Conservation (phyloP, 2,113 vertebrate genomes). For the Mus spicilegus region DNA sequence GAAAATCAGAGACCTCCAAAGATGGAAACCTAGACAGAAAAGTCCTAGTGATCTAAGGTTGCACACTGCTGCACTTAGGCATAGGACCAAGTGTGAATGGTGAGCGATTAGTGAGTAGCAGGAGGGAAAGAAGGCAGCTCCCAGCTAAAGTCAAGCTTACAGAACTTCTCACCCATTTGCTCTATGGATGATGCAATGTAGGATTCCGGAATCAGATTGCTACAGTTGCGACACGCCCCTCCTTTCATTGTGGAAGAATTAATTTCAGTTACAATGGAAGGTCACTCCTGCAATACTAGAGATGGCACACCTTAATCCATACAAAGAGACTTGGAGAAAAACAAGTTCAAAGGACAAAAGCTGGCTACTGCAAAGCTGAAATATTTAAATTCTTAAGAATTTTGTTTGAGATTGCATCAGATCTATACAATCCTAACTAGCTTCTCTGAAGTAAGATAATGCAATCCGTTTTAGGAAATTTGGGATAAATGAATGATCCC, state of each 20-base stretch:
- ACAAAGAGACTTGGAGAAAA: slow-evolving; percentile 59
- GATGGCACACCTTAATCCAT: slow-evolving; percentile 31
- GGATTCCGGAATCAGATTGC: neutral
- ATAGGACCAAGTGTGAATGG: neutral
- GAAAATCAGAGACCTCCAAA: slow-evolving; percentile 8
- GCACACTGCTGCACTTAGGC: neutral
- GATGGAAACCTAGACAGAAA: slow-evolving; percentile 25
- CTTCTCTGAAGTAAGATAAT: neutral
- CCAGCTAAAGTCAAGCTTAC: neutral
- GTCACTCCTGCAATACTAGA: slow-evolving; percentile 59
- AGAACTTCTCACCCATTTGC: neutral
- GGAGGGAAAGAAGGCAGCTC: neutral
- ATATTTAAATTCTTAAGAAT: slow-evolving; percentile 45
- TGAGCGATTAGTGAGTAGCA: slow-evolving; percentile 22
- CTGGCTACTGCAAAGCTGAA: neutral
- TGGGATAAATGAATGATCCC: neutral
- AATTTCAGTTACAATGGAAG: slow-evolving; percentile 62
- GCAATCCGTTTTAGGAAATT: slow-evolving; percentile 17
- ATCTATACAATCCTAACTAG: slow-evolving; percentile 26
- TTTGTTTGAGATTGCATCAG: slow-evolving; percentile 13
- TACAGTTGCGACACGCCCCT: neutral
- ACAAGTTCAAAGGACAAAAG: slow-evolving; percentile 63
- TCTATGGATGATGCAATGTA: neutral
- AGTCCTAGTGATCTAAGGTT: neutral
- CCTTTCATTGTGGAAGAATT: slow-evolving; percentile 43